Percentiles rank a stretch among this genome's conserved stretches.
Evolutionary conservation across 2,113 vertebrate species (phyloP).

Genomic region (Dicaeum eximium): DNA sequence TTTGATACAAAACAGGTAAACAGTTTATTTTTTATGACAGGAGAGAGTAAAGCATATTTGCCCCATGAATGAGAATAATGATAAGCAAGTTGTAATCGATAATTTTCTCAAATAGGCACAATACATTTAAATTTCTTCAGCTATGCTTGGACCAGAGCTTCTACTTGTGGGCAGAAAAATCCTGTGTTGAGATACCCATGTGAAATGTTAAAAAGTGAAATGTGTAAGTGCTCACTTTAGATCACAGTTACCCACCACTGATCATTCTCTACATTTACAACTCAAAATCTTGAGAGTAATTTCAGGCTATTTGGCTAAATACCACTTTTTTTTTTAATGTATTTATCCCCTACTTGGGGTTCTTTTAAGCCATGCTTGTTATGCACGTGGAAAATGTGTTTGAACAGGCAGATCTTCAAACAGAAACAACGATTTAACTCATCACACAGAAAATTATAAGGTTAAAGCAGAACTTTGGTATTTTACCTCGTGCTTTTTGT

Average conservation of each 20-base stretch:
- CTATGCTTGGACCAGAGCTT: neutral
- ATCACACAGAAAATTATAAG: neutral
- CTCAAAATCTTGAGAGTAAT: neutral
- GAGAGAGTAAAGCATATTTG: neutral
- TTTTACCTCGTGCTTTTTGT: neutral
- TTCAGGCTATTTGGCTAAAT: neutral
- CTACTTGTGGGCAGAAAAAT: neutral
- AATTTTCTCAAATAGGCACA: neutral
- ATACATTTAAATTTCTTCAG: neutral
- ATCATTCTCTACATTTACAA: neutral
- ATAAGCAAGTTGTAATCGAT: neutral
- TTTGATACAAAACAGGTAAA: neutral
- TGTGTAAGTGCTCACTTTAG: accelerated
- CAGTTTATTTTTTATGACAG: neutral
- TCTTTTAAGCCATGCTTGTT: neutral
- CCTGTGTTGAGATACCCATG: neutral
- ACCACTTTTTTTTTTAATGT: neutral
- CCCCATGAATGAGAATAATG: neutral
- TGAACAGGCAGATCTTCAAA: neutral
- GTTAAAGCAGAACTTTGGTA: neutral
- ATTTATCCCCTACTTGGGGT: neutral
- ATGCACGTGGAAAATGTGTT: neutral
- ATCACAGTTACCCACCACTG: accelerated
- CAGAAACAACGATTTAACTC: neutral
- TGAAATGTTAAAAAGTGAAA: neutral